phyloP scores from a whole-genome alignment of 2,113 vertebrate species.

The Salminus brasiliensis region DNA sequence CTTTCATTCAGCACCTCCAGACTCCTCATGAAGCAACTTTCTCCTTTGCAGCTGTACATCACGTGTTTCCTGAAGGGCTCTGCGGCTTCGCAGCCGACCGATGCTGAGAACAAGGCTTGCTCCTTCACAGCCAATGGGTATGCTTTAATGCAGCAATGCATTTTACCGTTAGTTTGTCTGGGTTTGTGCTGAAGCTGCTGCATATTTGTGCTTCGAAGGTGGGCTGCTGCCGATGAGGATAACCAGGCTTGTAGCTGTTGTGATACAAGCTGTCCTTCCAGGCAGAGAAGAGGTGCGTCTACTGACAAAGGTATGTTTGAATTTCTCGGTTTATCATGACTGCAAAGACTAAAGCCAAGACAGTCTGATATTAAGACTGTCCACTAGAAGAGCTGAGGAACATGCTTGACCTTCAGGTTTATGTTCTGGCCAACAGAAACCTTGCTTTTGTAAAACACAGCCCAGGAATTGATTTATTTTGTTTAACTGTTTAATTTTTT shows the following conservation, averaged over 20 bases:
- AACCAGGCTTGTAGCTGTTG: constrained; percentile 50
- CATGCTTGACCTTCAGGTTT: too few species aligned
- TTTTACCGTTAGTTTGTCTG: too few species aligned
- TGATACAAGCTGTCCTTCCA: constrained; percentile 21
- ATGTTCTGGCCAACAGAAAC: too few species aligned
- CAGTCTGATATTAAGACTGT: not conserved
- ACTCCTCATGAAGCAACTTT: not conserved
- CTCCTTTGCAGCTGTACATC: constrained; percentile 59
- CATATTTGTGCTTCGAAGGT: constrained; percentile 8
- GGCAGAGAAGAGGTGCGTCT: not conserved
- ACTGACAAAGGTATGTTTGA: not conserved
- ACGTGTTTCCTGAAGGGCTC: constrained; percentile 62
- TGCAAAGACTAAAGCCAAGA: too few species aligned
- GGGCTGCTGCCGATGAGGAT: constrained; percentile 35
- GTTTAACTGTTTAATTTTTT: not conserved
- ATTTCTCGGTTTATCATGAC: not conserved
- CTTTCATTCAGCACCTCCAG: too few species aligned
- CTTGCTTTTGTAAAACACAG: too few species aligned
- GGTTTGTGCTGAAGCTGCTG: not conserved
- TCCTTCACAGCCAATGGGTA: constrained; percentile 61
- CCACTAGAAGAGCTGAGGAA: too few species aligned
- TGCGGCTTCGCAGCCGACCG: not conserved
- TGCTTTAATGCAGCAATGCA: not conserved
- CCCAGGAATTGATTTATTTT: too few species aligned
- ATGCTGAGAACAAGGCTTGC: constrained; percentile 61